Evolutionary conservation across 2,797 vertebrate genomes (phyloP).

Genomic region (Clarias fuscus): DNA sequence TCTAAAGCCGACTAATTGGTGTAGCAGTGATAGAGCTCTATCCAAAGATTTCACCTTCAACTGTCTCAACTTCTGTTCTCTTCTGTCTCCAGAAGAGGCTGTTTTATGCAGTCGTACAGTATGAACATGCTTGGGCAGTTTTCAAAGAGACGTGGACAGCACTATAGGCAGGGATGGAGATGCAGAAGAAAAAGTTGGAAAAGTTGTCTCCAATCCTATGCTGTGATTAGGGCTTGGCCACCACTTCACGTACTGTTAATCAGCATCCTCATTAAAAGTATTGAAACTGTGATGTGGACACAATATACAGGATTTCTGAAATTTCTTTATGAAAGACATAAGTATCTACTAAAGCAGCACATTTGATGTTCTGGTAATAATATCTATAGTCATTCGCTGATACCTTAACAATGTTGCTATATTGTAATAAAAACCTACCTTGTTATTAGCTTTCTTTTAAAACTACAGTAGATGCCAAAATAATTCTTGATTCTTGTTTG

Average conservation of each 20-base stretch:
- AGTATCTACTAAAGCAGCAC: neutral
- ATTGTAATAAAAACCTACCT: neutral
- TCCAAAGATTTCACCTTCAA: conserved; percentile 38
- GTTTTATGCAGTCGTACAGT: neutral
- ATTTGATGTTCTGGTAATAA: neutral
- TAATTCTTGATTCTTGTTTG: neutral
- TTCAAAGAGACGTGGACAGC: neutral
- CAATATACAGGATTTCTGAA: neutral
- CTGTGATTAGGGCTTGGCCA: neutral
- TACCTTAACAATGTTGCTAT: neutral
- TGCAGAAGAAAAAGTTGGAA: neutral
- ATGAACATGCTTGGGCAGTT: neutral
- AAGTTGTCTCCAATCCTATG: neutral
- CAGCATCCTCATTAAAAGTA: neutral
- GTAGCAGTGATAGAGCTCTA: neutral
- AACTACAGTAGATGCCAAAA: neutral
- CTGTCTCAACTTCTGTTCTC: neutral
- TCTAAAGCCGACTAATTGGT: conserved; percentile 10
- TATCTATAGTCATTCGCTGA: neutral
- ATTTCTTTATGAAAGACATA: neutral
- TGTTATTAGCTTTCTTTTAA: too few relatives aligned
- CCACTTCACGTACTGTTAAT: neutral
- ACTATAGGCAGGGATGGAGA: neutral
- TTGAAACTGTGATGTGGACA: neutral
- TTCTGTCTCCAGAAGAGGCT: neutral